Base-by-base conservation (phyloP, 2,797 vertebrate genomes). In the Nannoperca obscura region DNA sequence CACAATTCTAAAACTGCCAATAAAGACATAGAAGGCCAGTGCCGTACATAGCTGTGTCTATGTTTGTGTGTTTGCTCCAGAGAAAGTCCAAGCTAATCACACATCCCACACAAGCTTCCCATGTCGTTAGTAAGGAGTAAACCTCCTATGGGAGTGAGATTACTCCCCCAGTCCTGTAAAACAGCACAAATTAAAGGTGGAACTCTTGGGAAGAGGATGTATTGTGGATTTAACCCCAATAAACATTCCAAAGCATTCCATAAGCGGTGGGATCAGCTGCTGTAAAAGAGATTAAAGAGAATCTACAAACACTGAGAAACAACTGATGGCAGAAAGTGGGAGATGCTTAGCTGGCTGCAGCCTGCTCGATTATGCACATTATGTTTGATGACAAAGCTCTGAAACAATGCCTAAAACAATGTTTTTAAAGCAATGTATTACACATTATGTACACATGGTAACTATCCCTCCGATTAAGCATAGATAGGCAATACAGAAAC, bases 61-160 rank as follows among this genome's bases (percentile, higher is more conserved):
- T 57, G 52, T 75, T 69, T 58, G 46, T 81, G 54, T 59, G 50
- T 62, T 78, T 54, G 24, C 13, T 76, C 17, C 17, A 57, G 74
- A 60, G 44, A 67, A 62, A 58, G 61, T 64, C 4, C 49, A 71
- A 71, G 46, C 47, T 63, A 38, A 72, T 81, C 42, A 62, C 19
- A 71, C 78, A 71, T 81, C 82, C 84, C 78, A 83, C 89, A 83
- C 44, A 87, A 76, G 42, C 60, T 83, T 92, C 85, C 75, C 88
- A 91, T 79, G 81, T 81, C 9, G 8, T 71, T 76, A 27, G 46
- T 38, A n/a, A 82, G 75, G 82, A 85, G 74, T 71, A 24, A 83
- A 64, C 44, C 71, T 69, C 15, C 36, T 3, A 0, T 47, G 63
- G 60, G 77, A 78, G 66, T 70, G 38, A 57, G 42, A 59, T 77